These are phyloP conservation scores for Cloeon dipterum DNA, from an alignment of 2,888 invertebrate genomes.

Conservation along the genomic window DNA sequence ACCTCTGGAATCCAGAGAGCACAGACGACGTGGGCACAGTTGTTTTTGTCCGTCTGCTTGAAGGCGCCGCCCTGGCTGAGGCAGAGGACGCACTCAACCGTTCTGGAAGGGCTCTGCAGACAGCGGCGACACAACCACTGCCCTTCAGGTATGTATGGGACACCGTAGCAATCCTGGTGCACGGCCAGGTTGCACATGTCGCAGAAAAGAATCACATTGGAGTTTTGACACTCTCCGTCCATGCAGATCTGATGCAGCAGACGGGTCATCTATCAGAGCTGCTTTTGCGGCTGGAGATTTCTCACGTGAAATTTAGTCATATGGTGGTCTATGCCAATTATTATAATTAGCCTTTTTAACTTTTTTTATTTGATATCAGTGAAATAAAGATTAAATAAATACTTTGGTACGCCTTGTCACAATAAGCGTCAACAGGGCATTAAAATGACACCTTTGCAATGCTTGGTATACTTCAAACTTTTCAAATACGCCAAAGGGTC, in stretches of 20 bases:
- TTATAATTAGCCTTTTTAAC: no score
- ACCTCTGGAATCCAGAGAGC: conserved; percentile 98
- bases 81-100: conserved; percentile 93
- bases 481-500: conserved; percentile 69
- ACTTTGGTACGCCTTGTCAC: conserved; percentile 68
- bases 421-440: conserved; percentile 66
- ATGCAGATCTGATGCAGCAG: conserved; percentile 95
- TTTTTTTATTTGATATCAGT: no score
- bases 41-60: conserved; percentile 86
- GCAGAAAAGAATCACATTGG: conserved; percentile 95
- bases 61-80: conserved; percentile 97
- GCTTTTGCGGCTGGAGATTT: conserved; percentile 37
- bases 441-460: conserved; percentile 77
- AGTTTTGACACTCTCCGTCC: conserved; percentile 97
- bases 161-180: conserved; percentile 97
- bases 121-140: conserved; percentile 95
- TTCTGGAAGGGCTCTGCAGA: conserved; percentile 82
- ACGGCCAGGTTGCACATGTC: conserved; percentile 99
- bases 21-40: conserved; percentile 98
- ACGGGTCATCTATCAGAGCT: conserved; percentile 84
- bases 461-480: conserved; percentile 53
- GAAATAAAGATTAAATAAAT: no score
- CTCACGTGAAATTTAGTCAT: conserved; percentile 67
- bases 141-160: conserved; percentile 90
- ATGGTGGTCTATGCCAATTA: conserved; percentile 69